Conservation (phyloP, 2,888 invertebrate species). For the Suillia variegata region DNA sequence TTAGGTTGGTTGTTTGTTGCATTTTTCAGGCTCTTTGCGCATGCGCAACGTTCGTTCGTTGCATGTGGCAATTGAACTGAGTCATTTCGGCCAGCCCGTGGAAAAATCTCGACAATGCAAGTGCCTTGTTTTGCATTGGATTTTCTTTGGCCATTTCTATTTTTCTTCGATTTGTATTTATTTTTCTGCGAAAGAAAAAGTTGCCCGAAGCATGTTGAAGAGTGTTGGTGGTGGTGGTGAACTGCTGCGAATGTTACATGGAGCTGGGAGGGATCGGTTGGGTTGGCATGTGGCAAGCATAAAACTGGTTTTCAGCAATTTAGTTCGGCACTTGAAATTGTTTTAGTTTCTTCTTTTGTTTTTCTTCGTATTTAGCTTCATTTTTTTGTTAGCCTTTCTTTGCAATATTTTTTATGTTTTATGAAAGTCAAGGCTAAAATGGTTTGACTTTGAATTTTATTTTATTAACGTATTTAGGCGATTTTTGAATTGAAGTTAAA, state of each 20-base stretch:
- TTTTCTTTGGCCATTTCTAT: not conserved
- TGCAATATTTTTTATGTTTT: conserved; percentile 6
- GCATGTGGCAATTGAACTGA: not conserved
- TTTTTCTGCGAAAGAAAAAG: conserved; percentile 1
- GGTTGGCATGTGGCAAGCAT: conserved; percentile 11
- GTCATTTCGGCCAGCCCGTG: conserved; percentile 28
- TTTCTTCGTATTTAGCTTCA: conserved; percentile 24
- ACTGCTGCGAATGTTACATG: too few species aligned
- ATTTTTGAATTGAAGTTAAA: too few species aligned
- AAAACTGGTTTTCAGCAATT: conserved; percentile 38
- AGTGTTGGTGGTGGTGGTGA: not conserved
- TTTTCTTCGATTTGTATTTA: not conserved
- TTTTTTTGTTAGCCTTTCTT: too few species aligned
- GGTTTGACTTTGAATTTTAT: conserved; percentile 20
- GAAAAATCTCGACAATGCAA: conserved; percentile 9
- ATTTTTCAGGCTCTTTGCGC: conserved; percentile 17
- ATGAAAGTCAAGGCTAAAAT: conserved; percentile 48
- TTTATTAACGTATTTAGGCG: too few species aligned
- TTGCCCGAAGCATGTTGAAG: not conserved
- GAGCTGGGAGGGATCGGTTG: too few species aligned
- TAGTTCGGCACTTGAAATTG: conserved; percentile 10
- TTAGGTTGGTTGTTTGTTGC: not conserved
- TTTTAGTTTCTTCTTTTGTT: conserved; percentile 3
- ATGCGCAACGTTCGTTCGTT: conserved; percentile 15
- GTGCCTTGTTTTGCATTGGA: conserved; percentile 12